phyloP scores from a whole-genome alignment of 2,888 invertebrate species.

The Teinopalpus imperialis region DNA sequence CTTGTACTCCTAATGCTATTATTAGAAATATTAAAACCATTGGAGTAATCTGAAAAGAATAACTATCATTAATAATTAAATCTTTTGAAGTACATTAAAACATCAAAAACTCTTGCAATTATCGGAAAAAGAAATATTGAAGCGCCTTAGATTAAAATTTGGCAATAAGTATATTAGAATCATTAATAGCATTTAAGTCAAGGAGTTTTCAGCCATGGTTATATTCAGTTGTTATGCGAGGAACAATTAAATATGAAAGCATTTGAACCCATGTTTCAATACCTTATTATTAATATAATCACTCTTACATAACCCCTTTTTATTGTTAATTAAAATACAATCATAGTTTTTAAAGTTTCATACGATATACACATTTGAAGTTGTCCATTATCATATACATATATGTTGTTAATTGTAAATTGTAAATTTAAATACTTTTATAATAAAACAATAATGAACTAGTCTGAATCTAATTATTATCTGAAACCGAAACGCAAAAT shows the following conservation, averaged over 20 bases:
- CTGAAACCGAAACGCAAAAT: conserved; percentile 27
- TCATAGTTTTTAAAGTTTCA: background rate
- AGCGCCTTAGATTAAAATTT: conserved; percentile 5
- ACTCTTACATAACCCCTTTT: no score
- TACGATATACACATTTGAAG: no score
- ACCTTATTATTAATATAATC: no score
- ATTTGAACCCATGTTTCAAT: no score
- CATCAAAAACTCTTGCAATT: background rate
- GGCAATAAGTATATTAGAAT: background rate
- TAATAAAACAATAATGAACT: background rate
- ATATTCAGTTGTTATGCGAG: no score
- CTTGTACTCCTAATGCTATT: conserved; percentile 41
- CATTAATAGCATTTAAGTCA: no score
- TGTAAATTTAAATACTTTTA: no score
- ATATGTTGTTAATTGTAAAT: no score
- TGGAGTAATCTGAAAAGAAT: conserved; percentile 54
- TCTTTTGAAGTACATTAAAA: background rate
- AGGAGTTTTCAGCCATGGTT: no score
- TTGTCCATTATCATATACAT: no score
- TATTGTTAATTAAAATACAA: no score
- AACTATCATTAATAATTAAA: background rate
- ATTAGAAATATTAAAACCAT: conserved; percentile 44
- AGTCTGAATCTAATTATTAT: conserved; percentile 6
- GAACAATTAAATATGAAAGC: no score
- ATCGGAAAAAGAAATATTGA: background rate